These are phyloP conservation scores for Rallus crepitans DNA, from an alignment of 2,797 vertebrate genomes.

Conservation along the genomic window DNA sequence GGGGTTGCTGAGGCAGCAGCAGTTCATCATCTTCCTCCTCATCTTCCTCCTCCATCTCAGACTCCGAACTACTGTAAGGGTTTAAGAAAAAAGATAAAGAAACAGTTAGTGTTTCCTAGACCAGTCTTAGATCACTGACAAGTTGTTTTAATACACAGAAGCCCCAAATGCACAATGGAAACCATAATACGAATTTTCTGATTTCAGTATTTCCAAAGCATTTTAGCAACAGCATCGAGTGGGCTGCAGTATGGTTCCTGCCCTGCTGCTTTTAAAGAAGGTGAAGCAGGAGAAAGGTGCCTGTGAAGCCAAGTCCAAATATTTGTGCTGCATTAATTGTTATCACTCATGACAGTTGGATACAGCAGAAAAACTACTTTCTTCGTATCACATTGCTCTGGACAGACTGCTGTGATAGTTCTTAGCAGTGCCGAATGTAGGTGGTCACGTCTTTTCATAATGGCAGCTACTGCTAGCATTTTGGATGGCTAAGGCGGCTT, in stretches of 20 bases:
- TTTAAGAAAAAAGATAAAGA: background rate
- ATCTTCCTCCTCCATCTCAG: constrained; percentile 87
- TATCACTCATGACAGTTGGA: background rate
- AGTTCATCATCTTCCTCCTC: constrained; percentile 86
- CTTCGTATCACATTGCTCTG: background rate
- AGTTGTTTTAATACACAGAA: background rate
- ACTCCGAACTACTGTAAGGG: constrained; percentile 91
- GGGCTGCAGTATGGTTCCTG: background rate
- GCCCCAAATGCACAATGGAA: background rate
- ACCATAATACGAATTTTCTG: background rate
- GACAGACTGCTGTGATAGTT: background rate
- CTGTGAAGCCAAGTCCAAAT: background rate
- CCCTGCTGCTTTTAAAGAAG: background rate
- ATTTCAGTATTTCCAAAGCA: background rate
- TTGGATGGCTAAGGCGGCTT: background rate
- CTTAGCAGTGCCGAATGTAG: background rate
- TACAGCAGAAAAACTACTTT: background rate
- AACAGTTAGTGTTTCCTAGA: background rate
- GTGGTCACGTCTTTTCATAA: background rate
- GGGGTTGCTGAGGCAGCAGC: constrained; percentile 68
- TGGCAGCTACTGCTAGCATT: background rate
- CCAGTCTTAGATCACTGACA: background rate
- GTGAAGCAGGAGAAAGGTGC: background rate
- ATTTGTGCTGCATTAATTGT: background rate
- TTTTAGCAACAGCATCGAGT: background rate